phyloP scores from a whole-genome alignment of 2,113 vertebrate genomes.

The Anhinga rufa region DNA sequence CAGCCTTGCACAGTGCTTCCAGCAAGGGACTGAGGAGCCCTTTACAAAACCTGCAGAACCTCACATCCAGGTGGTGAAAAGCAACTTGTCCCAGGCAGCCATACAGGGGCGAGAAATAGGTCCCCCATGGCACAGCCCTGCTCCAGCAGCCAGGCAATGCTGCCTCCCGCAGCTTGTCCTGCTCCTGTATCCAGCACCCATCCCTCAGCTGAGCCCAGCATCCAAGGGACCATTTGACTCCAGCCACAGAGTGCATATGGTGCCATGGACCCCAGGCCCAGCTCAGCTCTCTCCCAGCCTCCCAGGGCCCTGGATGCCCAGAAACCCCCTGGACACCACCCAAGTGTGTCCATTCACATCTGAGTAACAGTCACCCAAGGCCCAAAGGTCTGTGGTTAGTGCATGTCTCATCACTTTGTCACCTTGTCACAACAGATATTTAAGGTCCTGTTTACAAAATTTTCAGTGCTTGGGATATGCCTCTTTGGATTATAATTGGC shows the following conservation, averaged over 20 bases:
- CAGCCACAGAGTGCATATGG: neutral
- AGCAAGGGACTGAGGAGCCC: neutral
- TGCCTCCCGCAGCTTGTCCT: neutral
- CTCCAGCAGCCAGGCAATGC: neutral
- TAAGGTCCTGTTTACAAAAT: neutral
- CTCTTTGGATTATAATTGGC: neutral
- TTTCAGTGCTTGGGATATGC: neutral
- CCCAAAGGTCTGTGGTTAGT: neutral
- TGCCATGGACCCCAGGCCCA: neutral
- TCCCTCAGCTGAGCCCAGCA: neutral
- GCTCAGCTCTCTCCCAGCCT: neutral
- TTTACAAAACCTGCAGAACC: neutral
- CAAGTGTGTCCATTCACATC: neutral
- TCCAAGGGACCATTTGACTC: neutral
- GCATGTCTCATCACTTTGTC: neutral
- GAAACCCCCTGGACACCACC: neutral
- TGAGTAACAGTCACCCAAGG: neutral
- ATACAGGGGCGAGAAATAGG: accelerated
- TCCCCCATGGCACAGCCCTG: neutral
- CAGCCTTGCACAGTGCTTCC: neutral
- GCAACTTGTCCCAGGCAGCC: neutral
- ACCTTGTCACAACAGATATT: neutral
- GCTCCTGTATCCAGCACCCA: neutral
- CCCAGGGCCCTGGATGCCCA: neutral
- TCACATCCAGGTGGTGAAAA: neutral